phyloP scores from a whole-genome alignment of 2,797 vertebrate species.

The Myoxocephalus aenaeus region DNA sequence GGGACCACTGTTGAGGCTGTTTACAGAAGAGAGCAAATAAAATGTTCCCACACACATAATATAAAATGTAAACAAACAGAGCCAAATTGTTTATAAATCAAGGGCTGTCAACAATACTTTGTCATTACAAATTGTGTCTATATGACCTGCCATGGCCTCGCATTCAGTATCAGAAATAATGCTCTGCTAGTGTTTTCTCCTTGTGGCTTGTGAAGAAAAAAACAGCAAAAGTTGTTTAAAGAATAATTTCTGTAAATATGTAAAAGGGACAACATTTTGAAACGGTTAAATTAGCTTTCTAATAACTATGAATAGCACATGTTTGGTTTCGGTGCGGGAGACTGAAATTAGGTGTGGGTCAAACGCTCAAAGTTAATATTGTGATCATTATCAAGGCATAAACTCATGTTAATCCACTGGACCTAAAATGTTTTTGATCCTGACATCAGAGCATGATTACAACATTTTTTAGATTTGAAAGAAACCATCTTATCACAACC shows the following conservation, averaged over 20 bases:
- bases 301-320: not conserved
- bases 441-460: not conserved
- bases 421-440: not conserved
- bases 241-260: not conserved
- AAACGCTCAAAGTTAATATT: not conserved
- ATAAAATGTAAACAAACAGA: conserved; percentile 17
- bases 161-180: not conserved
- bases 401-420: not conserved
- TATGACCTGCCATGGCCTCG: not conserved
- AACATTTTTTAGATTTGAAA: not conserved
- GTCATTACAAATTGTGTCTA: conserved; percentile 22
- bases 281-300: not conserved
- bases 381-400: not conserved
- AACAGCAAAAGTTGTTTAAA: not conserved
- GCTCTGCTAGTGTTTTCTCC: not conserved
- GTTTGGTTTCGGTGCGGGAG: not conserved
- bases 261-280: not conserved
- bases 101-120: not conserved
- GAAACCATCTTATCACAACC: not conserved
- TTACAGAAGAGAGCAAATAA: conserved; percentile 22
- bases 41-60: conserved; percentile 16
- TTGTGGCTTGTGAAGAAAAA: not conserved
- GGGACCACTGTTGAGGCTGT: conserved; percentile 16
- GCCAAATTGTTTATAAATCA: conserved; percentile 1
- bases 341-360: not conserved